phyloP scores from a whole-genome alignment of 2,797 vertebrate genomes.

The Poeciliopsis turneri region DNA sequence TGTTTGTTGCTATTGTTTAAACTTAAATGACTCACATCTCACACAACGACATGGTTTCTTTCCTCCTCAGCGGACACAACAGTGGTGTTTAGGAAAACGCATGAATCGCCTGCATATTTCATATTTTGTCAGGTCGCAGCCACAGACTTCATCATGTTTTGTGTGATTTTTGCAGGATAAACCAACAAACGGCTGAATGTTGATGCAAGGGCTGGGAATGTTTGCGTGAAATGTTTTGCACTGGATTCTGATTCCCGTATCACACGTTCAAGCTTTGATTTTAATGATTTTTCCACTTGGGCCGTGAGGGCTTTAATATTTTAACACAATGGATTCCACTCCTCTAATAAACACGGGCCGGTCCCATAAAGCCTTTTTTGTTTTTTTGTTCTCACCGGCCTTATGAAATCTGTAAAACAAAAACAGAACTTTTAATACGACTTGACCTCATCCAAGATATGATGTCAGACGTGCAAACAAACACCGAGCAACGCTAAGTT shows the following conservation, averaged over 20 bases:
- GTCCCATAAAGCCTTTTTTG: too few species aligned
- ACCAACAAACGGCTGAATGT: not conserved
- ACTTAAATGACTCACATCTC: not conserved
- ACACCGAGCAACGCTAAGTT: constrained; percentile 4
- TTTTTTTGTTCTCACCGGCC: not conserved
- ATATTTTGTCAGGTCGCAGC: not conserved
- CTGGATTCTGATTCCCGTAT: not conserved
- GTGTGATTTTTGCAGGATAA: not conserved
- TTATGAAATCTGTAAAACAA: not conserved
- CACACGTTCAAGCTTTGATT: not conserved
- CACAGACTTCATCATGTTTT: not conserved
- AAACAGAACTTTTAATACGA: not conserved
- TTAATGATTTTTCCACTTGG: not conserved
- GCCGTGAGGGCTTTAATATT: not conserved
- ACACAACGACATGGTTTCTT: not conserved
- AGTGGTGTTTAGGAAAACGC: not conserved
- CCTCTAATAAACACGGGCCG: not conserved
- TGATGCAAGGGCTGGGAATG: not conserved
- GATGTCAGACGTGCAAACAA: constrained; percentile 25
- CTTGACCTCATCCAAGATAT: not conserved
- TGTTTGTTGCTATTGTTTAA: not conserved
- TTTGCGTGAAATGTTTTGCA: not conserved
- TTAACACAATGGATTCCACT: not conserved
- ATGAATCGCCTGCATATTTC: not conserved
- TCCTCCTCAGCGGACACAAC: not conserved